Evolutionary conservation across 2,888 invertebrate species (phyloP), one percentile per base, ranked within the genome.

Genomic region (Mesorhabditis spiculigera): DNA sequence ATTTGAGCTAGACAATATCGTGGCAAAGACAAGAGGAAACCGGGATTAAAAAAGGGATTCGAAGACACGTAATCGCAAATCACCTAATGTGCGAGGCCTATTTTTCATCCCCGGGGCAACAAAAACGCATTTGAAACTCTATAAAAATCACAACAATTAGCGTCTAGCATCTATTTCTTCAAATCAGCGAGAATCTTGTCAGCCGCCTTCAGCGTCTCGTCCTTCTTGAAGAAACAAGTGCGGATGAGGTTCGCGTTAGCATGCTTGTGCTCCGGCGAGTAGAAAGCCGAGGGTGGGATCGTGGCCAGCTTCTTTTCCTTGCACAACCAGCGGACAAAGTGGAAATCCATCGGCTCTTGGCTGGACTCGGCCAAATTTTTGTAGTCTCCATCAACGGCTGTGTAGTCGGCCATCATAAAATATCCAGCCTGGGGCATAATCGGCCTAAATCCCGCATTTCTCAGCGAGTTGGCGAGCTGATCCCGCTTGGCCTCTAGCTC

Each of bases 351-450:
- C 3, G 87, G 84, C 68, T 85, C 85, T 10, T 81, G 75, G 1
- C 78, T 83, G 70, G 85, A 81, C 64, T 81, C 63, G 42, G 10
- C 8, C 13, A 63, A 3, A 1, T 66, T 66, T 13, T 42, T 41
- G 13, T 13, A 10, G 6, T 13, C n/a, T 64, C 50, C n/a, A 10
- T 42, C 10, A 13, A 58, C 4, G 63, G 5, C 4, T 62, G 91
- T 90, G 91, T 93, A 95, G 87, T 98, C 94, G 2, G 95, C 95
- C 68, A 98, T 87, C 90, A 99, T 92, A 86, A 98, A 99, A 88
- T 96, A 99, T 0, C 98, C 97, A 4, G 94, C 95, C 80, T 97
- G 94, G 0, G 98, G 98, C 70, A 95, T 88, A 0, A 93, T 93
- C 0, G 96, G 78, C n/a, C 73, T 70, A 69, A 77, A 72, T 10